Evolutionary conservation across 2,888 invertebrate genomes (phyloP).

Genomic region (Zhengitettix transpicula): DNA sequence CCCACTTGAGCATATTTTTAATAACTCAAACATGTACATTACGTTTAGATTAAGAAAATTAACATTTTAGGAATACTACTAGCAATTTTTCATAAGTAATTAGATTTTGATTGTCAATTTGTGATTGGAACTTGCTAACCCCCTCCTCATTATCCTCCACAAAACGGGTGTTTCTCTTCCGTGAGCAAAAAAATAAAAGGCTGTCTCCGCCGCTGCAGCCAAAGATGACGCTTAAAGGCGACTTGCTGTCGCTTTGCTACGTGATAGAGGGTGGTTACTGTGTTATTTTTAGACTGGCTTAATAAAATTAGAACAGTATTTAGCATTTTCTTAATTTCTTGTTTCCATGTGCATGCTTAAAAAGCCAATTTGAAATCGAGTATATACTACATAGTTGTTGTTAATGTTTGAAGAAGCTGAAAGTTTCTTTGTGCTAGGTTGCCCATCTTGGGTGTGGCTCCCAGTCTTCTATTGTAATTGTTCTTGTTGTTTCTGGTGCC

Average conservation of each 20-base stretch:
- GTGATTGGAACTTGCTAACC: no score
- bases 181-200: not conserved
- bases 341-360: not conserved
- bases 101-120: no score
- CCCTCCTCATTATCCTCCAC: not conserved
- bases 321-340: not conserved
- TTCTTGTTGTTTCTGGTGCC: conserved; percentile 1
- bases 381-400: no score
- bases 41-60: no score
- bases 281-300: conserved; percentile 3
- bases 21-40: no score
- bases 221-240: no score
- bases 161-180: conserved; percentile 7
- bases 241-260: not conserved
- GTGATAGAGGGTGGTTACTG: not conserved
- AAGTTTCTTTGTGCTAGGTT: not conserved
- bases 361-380: not conserved
- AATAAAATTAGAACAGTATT: not conserved
- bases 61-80: no score
- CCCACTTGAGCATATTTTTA: no score
- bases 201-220: no score
- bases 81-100: no score
- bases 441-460: not conserved
- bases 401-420: no score
- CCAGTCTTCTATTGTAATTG: conserved; percentile 2